phyloP scores from a whole-genome alignment of 2,797 vertebrate genomes.

The Oryzias sinensis region DNA sequence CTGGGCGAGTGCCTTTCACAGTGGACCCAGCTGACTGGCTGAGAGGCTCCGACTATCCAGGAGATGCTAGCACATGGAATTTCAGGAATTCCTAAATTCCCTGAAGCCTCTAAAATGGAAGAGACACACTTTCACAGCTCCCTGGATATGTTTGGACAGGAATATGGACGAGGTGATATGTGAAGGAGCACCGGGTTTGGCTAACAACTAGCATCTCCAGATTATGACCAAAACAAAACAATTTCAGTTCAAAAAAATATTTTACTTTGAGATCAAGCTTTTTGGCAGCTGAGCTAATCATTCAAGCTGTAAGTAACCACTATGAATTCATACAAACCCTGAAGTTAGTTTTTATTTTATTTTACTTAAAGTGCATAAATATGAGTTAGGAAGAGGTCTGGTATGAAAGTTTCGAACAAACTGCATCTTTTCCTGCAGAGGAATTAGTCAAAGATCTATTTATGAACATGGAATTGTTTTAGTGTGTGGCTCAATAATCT shows the following conservation, averaged over 20 bases:
- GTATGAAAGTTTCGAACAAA: no score
- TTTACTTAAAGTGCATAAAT: no score
- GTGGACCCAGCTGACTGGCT: slow-evolving; percentile 72
- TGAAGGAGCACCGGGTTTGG: slow-evolving; percentile 14
- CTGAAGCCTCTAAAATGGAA: slow-evolving; percentile 33
- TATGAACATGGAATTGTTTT: no score
- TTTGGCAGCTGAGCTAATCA: slow-evolving; percentile 18
- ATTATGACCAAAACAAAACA: slow-evolving; percentile 2
- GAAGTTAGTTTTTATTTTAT: no score
- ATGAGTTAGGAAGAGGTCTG: no score
- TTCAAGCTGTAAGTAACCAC: no score
- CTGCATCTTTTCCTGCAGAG: no score
- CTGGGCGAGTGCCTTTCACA: slow-evolving; percentile 63
- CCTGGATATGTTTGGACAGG: slow-evolving; percentile 18
- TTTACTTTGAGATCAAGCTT: slow-evolving; percentile 21
- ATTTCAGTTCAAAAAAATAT: slow-evolving; percentile 24
- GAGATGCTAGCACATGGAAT: slow-evolving; percentile 64
- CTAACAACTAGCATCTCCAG: slow-evolving; percentile 7
- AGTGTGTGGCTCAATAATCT: not conserved
- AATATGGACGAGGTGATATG: slow-evolving; percentile 29
- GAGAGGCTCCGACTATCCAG: slow-evolving; percentile 66
- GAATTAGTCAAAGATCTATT: no score
- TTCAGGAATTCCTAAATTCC: slow-evolving; percentile 63
- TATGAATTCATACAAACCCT: no score
- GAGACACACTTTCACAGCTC: slow-evolving; percentile 16